Conservation (phyloP, 1,140 invertebrate genomes). For the Dreissena rostriformis region DNA sequence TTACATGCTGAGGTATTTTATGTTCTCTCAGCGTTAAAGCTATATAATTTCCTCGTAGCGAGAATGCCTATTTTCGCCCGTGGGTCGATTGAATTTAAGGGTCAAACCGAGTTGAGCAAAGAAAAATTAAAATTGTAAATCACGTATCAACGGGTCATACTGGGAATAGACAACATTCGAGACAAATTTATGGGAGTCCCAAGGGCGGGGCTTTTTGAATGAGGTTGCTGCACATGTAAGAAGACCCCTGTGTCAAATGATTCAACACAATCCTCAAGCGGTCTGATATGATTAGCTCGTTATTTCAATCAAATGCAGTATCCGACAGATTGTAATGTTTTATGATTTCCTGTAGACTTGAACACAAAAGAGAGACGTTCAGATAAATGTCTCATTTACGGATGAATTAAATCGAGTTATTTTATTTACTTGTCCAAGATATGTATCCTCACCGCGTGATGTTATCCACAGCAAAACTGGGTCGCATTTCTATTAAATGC, state of each 20-base stretch:
- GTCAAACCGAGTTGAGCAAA: constrained; percentile 31
- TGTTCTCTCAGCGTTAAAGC: constrained; percentile 23
- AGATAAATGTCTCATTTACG: neutral
- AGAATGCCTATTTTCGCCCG: constrained; percentile 22
- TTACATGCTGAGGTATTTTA: constrained; percentile 36
- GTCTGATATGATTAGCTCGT: neutral
- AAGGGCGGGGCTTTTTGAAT: neutral
- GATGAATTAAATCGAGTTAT: neutral
- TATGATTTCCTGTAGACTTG: neutral
- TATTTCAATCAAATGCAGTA: neutral
- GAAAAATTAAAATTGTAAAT: constrained; percentile 21
- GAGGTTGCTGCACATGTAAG: too few species aligned
- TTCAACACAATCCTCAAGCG: too few species aligned
- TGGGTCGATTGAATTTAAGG: constrained; percentile 1
- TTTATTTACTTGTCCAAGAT: too few species aligned
- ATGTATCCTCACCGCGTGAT: too few species aligned
- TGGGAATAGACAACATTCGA: constrained; percentile 23
- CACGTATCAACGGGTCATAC: constrained; percentile 16
- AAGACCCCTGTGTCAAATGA: too few species aligned
- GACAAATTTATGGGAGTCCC: constrained; percentile 25
- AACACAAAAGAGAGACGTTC: neutral
- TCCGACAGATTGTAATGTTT: neutral
- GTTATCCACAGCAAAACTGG: too few species aligned
- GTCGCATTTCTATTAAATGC: too few species aligned
- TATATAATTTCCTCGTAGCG: constrained; percentile 35